Conservation (phyloP, 37 sponge, comb jelly and placozoan species). For the Agelas oroides region DNA sequence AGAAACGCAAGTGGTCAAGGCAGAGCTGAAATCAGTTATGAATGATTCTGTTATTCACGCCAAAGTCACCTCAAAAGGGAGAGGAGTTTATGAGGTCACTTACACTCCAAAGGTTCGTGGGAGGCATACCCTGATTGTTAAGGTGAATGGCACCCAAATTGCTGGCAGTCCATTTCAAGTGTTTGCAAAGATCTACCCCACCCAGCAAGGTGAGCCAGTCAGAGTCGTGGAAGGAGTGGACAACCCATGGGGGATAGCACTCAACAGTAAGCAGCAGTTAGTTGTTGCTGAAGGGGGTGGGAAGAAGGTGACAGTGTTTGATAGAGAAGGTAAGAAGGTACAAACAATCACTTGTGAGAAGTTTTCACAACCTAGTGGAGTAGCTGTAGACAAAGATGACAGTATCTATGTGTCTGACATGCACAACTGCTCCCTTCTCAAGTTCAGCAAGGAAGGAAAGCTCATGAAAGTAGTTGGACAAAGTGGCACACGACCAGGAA, state of each 20-base stretch:
- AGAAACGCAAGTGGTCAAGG: neutral
- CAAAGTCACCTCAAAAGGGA: neutral
- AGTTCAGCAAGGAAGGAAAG: neutral
- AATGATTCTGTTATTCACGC: conserved; percentile 4
- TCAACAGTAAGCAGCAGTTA: neutral
- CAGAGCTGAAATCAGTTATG: conserved; percentile 10
- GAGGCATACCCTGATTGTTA: conserved; percentile 16
- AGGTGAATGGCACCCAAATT: conserved; percentile 14
- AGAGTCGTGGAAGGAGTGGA: neutral
- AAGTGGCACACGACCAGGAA: too few relatives aligned
- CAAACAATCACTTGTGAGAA: neutral
- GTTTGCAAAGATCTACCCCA: conserved; percentile 38
- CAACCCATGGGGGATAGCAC: neutral
- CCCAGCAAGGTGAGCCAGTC: conserved; percentile 32
- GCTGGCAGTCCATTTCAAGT: conserved; percentile 29
- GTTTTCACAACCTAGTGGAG: neutral
- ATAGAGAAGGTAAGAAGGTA: conserved; percentile 10
- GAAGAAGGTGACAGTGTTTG: neutral
- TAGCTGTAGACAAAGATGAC: conserved; percentile 33
- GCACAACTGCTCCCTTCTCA: neutral
- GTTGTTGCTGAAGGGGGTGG: neutral
- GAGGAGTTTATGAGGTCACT: neutral
- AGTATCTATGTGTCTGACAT: conserved; percentile 31
- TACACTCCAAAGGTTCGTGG: conserved; percentile 30
- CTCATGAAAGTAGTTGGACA: neutral